Evolutionary conservation across 2,113 vertebrate genomes (phyloP).

Genomic region (Myiopsitta monachus): DNA sequence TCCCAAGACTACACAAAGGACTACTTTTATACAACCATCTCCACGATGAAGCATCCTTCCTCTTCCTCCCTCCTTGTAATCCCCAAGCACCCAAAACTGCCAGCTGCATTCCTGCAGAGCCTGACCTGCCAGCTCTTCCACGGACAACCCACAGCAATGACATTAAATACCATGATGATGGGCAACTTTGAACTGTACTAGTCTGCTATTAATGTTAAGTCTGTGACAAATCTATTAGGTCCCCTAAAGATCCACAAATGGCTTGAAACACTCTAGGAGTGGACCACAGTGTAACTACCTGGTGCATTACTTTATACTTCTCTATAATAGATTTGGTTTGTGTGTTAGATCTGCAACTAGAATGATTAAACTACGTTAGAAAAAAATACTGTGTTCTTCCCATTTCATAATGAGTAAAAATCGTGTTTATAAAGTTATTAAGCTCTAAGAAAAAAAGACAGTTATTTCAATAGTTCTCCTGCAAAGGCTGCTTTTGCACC

Average conservation of each 20-base stretch:
- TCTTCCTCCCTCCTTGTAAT: neutral
- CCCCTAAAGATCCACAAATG: neutral
- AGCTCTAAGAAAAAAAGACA: neutral
- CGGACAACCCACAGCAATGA: accelerated
- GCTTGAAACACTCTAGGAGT: neutral
- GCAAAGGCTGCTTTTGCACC: neutral
- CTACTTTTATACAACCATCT: neutral
- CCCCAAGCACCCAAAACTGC: accelerated
- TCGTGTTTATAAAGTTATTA: neutral
- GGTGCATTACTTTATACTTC: neutral
- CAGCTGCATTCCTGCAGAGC: neutral
- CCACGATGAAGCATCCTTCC: neutral
- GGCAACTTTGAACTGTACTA: neutral
- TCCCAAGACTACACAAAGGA: neutral
- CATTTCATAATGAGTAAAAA: neutral
- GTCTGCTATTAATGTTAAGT: neutral
- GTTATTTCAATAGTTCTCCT: neutral
- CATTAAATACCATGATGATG: neutral
- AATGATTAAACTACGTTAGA: neutral
- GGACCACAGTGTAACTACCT: neutral
- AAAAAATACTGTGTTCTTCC: neutral
- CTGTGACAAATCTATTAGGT: neutral
- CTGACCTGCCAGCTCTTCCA: neutral
- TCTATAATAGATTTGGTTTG: neutral
- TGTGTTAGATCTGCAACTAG: neutral